A percentile compares a stretch with the other conserved stretches of the same genome.
These are phyloP conservation scores for Zaprionus kolodkinae DNA, from an alignment of 1,140 invertebrate genomes.

Conservation along the genomic window DNA sequence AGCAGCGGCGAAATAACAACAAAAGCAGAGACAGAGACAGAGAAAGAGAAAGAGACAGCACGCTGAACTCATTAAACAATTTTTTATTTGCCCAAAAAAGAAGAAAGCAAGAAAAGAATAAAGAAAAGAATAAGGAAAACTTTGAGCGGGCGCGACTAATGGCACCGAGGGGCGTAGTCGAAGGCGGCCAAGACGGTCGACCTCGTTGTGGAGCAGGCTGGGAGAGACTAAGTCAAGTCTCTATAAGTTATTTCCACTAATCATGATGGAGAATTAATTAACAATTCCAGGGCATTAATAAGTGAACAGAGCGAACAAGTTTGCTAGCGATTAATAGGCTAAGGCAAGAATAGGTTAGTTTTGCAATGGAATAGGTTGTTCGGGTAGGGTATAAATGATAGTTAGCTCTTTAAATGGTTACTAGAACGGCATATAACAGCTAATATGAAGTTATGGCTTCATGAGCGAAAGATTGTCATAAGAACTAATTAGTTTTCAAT, in stretches of 20 bases:
- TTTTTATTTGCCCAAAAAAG: constrained; percentile 42
- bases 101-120: not conserved
- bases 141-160: constrained; percentile 11
- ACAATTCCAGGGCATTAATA: not conserved
- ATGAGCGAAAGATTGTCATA: no score
- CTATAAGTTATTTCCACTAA: not conserved
- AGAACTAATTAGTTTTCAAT: no score
- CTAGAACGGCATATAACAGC: no score
- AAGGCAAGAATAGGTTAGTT: not conserved
- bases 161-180: constrained; percentile 1
- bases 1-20: constrained; percentile 42
- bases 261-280: constrained; percentile 1
- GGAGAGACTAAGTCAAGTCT: not conserved
- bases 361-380: no score
- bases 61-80: constrained; percentile 78
- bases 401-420: no score
- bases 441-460: no score
- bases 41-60: constrained; percentile 40
- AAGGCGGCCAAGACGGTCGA: not conserved
- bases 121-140: not conserved
- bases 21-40: constrained; percentile 11
- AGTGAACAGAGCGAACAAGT: not conserved
- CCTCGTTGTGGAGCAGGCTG: not conserved
- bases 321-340: not conserved
- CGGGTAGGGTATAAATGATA: no score